Conservation (phyloP, 1,140 invertebrate species). For the Anastrepha obliqua region DNA sequence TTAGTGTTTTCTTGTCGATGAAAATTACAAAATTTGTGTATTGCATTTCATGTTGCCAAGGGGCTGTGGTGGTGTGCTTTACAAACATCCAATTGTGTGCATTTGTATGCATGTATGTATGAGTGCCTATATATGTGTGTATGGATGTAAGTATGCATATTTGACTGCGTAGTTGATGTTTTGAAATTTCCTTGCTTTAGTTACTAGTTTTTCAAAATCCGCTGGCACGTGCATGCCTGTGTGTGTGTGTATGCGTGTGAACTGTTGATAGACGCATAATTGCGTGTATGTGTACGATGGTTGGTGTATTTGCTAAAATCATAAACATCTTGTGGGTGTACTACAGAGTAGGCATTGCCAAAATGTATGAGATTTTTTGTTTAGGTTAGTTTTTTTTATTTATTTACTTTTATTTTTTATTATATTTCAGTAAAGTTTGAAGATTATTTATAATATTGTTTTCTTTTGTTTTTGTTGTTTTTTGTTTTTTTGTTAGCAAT, state of each 20-base stretch:
- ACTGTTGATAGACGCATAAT: background rate
- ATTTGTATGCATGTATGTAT: background rate
- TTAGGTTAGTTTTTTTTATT: slow-evolving; percentile 39
- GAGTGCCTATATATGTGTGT: too few species aligned
- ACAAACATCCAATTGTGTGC: slow-evolving; percentile 4
- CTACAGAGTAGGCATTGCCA: slow-evolving; percentile 59
- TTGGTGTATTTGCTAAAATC: background rate
- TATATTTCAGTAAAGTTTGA: slow-evolving; percentile 63
- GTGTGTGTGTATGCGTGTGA: background rate
- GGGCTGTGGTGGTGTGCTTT: background rate
- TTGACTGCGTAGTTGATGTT: too few species aligned
- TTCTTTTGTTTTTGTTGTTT: background rate
- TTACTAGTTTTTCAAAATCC: background rate
- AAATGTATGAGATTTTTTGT: slow-evolving; percentile 51
- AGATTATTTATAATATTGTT: slow-evolving; percentile 66
- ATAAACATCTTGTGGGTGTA: slow-evolving; percentile 11
- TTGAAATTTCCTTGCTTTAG: too few species aligned
- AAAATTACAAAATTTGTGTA: slow-evolving; percentile 2
- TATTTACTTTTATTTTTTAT: slow-evolving; percentile 19
- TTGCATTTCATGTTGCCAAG: background rate
- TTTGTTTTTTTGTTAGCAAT: slow-evolving; percentile 66
- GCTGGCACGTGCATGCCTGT: background rate
- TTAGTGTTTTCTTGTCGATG: too few species aligned
- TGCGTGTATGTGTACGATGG: background rate
- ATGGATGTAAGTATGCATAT: too few species aligned